Percentiles rank a stretch among this genome's conserved stretches.
Conservation (phyloP, 2,113 vertebrate species). For the Cygnus buccinator region DNA sequence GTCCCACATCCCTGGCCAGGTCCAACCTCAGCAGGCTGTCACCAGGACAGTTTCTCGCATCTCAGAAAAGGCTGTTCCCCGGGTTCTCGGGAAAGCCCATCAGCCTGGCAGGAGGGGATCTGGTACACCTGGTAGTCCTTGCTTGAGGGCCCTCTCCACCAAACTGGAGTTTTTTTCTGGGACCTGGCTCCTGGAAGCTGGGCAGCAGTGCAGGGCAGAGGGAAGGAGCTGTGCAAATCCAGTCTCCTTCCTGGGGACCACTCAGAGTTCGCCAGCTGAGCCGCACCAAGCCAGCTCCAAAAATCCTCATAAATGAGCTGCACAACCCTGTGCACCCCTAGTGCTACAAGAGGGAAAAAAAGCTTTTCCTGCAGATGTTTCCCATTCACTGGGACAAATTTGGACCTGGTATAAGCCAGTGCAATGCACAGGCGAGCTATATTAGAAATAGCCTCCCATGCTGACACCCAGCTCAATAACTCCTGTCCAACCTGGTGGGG, state of each 20-base stretch:
- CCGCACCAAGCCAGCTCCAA: background rate
- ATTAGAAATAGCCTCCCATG: background rate
- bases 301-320: background rate
- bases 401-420: background rate
- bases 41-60: background rate
- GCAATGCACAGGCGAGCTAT: background rate
- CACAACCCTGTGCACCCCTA: background rate
- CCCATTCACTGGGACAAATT: background rate
- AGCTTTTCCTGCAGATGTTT: background rate
- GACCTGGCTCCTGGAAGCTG: background rate
- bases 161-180: background rate
- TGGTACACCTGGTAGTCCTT: background rate
- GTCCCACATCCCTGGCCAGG: background rate
- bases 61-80: background rate
- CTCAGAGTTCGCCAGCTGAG: background rate
- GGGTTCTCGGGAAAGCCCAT: background rate
- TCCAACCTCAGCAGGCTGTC: rapidly evolving
- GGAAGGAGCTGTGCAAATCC: background rate
- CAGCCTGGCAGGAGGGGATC: too few species aligned
- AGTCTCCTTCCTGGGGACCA: rapidly evolving
- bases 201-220: rapidly evolving
- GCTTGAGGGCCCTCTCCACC: background rate
- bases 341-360: background rate
- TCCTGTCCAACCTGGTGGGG: background rate
- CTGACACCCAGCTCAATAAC: background rate